phyloP scores from a whole-genome alignment of 1,140 invertebrate genomes.

The Eriosoma lanigerum region DNA sequence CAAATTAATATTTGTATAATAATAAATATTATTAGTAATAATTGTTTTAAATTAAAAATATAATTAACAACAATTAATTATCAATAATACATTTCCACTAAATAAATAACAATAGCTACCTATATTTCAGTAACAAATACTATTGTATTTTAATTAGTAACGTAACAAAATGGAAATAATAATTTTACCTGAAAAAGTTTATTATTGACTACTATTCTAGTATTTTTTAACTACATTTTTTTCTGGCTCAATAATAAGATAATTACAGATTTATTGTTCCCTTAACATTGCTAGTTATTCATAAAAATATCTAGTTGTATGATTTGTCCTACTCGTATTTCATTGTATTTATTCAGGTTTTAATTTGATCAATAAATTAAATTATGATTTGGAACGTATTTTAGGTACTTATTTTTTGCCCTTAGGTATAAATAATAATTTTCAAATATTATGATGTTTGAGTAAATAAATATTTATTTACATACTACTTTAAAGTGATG shows the following conservation, averaged over 20 bases:
- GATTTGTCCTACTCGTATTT: not conserved
- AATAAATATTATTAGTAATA: constrained; percentile 34
- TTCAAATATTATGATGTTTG: constrained; percentile 5
- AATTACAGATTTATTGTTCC: constrained; percentile 6
- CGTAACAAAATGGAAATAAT: constrained; percentile 19
- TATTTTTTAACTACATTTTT: constrained; percentile 17
- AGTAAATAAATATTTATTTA: constrained; percentile 1
- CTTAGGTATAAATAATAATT: constrained; percentile 11
- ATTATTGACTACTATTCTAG: not conserved
- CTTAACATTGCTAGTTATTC: not conserved
- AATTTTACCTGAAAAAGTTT: not conserved
- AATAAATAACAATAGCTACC: constrained; percentile 31
- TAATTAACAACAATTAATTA: constrained; percentile 35
- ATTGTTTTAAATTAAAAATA: constrained; percentile 25
- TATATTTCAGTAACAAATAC: not conserved
- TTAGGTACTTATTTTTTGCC: not conserved
- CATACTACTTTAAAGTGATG: not conserved
- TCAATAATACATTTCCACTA: constrained; percentile 29
- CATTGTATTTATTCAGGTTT: constrained; percentile 17
- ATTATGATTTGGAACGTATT: constrained; percentile 4
- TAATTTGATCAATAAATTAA: constrained; percentile 31
- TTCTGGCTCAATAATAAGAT: constrained; percentile 5
- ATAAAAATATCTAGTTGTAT: constrained; percentile 1
- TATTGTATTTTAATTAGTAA: constrained; percentile 28
- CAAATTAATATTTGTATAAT: constrained; percentile 45